Percentiles rank a stretch among this genome's conserved stretches.
Evolutionary conservation across 2,888 invertebrate genomes (phyloP).

Genomic region (Chrysolina haemoptera): DNA sequence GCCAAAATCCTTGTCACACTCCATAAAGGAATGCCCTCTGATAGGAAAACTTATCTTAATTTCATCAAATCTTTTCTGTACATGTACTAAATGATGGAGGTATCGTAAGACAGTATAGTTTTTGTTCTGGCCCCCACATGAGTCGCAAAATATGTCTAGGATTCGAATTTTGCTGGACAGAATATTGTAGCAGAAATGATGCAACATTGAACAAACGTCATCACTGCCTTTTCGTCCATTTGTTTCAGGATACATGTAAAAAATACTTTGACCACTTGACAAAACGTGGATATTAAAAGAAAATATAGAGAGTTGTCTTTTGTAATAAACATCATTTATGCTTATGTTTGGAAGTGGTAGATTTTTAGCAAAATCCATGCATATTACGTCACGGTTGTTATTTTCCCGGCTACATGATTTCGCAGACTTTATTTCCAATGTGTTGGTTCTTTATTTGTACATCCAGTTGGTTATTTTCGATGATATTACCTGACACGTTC

Average conservation of each 20-base stretch:
- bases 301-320: conserved; percentile 37
- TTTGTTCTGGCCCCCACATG: conserved; percentile 56
- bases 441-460: conserved; percentile 13
- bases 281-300: conserved; percentile 36
- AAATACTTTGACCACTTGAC: conserved; percentile 6
- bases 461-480: neutral
- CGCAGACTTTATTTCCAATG: conserved; percentile 8
- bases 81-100: conserved; percentile 54
- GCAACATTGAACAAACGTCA: neutral
- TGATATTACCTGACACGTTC: neutral
- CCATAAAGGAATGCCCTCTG: conserved; percentile 54
- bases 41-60: conserved; percentile 57
- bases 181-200: conserved; percentile 10
- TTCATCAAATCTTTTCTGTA: conserved; percentile 47
- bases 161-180: neutral
- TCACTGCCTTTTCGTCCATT: conserved; percentile 22
- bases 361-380: conserved; percentile 37
- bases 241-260: conserved; percentile 23
- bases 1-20: conserved; percentile 53
- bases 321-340: conserved; percentile 30
- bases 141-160: conserved; percentile 51
- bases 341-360: conserved; percentile 28
- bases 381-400: conserved; percentile 33
- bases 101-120: conserved; percentile 54
- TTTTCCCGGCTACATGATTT: neutral